Conservation (phyloP, 2,888 invertebrate genomes). For the Lasioglossum pauxillum region DNA sequence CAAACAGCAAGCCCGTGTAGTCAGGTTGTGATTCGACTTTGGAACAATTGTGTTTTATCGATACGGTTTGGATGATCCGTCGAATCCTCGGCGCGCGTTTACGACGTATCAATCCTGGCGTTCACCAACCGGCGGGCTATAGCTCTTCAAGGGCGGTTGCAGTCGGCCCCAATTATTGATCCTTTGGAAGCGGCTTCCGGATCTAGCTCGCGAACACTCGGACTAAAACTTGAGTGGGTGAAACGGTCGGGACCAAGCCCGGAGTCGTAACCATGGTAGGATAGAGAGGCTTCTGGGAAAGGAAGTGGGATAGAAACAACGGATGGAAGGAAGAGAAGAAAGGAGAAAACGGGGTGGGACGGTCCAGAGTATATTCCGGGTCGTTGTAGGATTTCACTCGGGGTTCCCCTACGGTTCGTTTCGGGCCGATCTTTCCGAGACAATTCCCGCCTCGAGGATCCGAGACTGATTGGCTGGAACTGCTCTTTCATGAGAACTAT, state of each 20-base stretch:
- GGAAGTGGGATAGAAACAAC: background rate
- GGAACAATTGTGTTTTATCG: background rate
- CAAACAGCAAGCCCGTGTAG: background rate
- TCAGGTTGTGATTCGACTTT: background rate
- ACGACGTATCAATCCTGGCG: slow-evolving; percentile 14
- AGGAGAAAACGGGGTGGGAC: slow-evolving; percentile 10
- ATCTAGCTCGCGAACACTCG: slow-evolving; percentile 72
- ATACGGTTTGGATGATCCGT: background rate
- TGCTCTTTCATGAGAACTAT: background rate
- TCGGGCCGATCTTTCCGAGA: slow-evolving; percentile 8
- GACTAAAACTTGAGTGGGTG: slow-evolving; percentile 74
- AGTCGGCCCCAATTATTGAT: slow-evolving; percentile 79
- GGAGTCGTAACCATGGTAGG: slow-evolving; percentile 24
- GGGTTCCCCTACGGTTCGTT: background rate
- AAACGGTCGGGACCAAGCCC: slow-evolving; percentile 56
- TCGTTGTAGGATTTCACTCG: slow-evolving; percentile 22
- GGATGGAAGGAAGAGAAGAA: slow-evolving; percentile 2
- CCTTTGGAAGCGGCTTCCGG: slow-evolving; percentile 75
- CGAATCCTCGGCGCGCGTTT: slow-evolving; percentile 18
- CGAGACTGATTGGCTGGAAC: background rate
- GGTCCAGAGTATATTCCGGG: slow-evolving; percentile 33
- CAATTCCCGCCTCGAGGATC: background rate
- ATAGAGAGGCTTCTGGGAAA: background rate
- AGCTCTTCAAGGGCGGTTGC: slow-evolving; percentile 77
- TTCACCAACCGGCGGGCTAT: slow-evolving; percentile 55